phyloP scores from a whole-genome alignment of 2,113 vertebrate genomes.

The Murina feae region DNA sequence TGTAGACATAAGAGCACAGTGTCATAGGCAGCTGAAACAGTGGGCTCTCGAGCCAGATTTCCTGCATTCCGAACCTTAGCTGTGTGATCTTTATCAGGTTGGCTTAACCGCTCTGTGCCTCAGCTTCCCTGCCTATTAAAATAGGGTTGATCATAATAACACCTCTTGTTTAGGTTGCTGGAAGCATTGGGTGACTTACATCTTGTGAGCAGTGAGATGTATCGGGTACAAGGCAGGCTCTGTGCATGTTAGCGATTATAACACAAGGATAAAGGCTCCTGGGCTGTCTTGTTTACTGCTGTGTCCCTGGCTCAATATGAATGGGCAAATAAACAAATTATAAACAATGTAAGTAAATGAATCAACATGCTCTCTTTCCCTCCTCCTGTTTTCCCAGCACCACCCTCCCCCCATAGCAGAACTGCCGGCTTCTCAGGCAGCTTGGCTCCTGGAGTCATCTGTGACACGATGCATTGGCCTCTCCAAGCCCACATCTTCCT shows the following conservation, averaged over 20 bases:
- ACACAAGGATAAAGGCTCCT: rapidly evolving
- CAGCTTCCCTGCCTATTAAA: background rate
- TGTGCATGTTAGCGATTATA: rapidly evolving
- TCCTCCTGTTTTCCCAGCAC: background rate
- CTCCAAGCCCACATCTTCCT: background rate
- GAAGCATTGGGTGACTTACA: rapidly evolving
- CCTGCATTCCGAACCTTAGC: background rate
- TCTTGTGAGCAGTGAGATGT: background rate
- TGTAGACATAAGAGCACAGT: rapidly evolving
- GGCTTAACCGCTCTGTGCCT: background rate
- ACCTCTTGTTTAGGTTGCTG: rapidly evolving
- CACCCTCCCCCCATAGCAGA: background rate
- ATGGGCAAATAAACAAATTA: background rate
- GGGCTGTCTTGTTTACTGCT: background rate
- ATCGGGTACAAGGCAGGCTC: background rate
- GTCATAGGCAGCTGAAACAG: rapidly evolving
- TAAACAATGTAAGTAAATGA: background rate
- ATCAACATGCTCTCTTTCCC: background rate
- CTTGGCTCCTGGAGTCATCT: background rate
- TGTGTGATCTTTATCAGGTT: background rate
- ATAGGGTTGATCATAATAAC: rapidly evolving
- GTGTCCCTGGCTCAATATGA: background rate
- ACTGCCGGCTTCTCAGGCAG: background rate
- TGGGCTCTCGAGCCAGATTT: background rate
- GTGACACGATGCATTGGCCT: background rate